Base-by-base conservation (phyloP, 2,797 vertebrate genomes). In the Sternotherus odoratus region DNA sequence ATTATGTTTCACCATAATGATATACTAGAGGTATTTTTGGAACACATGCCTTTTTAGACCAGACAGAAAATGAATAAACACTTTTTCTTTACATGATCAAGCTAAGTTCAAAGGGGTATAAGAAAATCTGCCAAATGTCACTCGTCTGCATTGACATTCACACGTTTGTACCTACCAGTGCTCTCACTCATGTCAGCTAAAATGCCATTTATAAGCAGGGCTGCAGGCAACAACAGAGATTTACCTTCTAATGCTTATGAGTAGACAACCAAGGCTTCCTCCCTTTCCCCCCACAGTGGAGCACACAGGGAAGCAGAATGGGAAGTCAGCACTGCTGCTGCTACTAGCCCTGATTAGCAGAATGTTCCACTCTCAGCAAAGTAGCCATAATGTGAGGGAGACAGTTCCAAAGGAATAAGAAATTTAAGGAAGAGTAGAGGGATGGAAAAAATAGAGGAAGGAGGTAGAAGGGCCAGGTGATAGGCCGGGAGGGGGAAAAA, bases 21-120 rank as follows among this genome's bases (percentile, higher is more conserved):
- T 39, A 10, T 39, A 19, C 50, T 72, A 84, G 53, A 75, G 30
- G 84, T 8, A 19, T 54, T 95, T 97, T 46, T 91, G 88, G 91
- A 91, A 49, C 4, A 2, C 36, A 7, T 50, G 39, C 36, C 49
- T 72, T 39, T 50, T 72, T 83, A 51, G 50, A 83, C 50, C 60
- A 83, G 33, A 39, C 33, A 50, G n/a, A 49, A 66, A 50, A 82
- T 48, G n/a, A 66, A 15, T 26, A 66, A 24, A 19, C 12, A 26
- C 23, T 74, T 74, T 74, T 74, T 74, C 69, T 23, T 74, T 43
- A 43, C 23, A 26, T 43, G 39, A 26, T 39, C 12, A 12, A 28
- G 15, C 11, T 74, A 46, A 13, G 12, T 46, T 39, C 36, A 43
- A 43, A 46, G 23, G 24, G 11, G 36, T 74, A 21, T 74, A 43